Evolutionary conservation across 2,888 invertebrate genomes (phyloP), one percentile per base, ranked within the genome.

Genomic region (Drosophila quinaria): DNA sequence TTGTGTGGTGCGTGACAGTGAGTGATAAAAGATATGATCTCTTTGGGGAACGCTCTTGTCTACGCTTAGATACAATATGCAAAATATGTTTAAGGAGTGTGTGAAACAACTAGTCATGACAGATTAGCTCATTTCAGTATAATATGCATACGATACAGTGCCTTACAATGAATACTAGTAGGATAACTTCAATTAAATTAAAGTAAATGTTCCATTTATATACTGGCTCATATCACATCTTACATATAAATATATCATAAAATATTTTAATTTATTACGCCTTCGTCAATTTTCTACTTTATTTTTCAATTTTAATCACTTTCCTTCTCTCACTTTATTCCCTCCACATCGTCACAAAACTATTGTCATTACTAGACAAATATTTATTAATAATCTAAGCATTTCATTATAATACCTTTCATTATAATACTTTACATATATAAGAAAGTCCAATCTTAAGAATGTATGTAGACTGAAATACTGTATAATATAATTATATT

Each of bases 11-110:
- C 63, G 65, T 75, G 87, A 76, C 86, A 86, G 84, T 86, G 87
- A 80, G 76, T 85, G 83, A 80, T 80, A 83, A 76, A 78, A 86
- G 75, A 83, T 80, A 88, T 85, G 87, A 61, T 70, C 78, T 76
- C 80, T 78, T 64, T 64, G 42, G 65, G 60, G 58, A 55, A 63
- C 64, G 15, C 44, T 59, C 15, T 17, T 25, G 33, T 44, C 37
- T 56, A 17, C 31, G 35, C 29, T 25, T 29, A 39, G 42, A 54
- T 11, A 17, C 10, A 6, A 9, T 55, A 42, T 37, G 19, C 33
- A 51, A 25, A 19, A 51, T n/a, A 37, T 51, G 10, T 6, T n/a
- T 19, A 35, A 19, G 33, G 50, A 8, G 35, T 50, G 19, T 50
- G 33, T 11, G 17, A 13, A n/a, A 35, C 33, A 50, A 35, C 35